These are phyloP conservation scores for Halocaridina rubra DNA, from an alignment of 2,888 invertebrate species.

Conservation along the genomic window DNA sequence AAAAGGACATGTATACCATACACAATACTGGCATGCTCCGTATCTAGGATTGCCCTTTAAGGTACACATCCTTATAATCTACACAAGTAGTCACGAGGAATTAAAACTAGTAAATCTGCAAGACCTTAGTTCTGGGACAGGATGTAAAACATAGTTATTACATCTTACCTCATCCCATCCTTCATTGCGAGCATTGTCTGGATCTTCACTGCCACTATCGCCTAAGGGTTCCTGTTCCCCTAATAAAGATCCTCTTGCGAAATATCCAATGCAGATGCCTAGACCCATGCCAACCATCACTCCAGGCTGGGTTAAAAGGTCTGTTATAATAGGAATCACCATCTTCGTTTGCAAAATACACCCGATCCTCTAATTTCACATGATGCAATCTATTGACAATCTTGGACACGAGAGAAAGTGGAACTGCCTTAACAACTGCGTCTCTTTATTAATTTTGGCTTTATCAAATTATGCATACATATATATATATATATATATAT, in stretches of 20 bases:
- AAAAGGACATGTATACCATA: no score
- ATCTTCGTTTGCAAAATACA: no score
- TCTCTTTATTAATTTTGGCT: no score
- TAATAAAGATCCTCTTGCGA: constrained; percentile 22
- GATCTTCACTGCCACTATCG: neutral
- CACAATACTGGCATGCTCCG: no score
- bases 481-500: no score
- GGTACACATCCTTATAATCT: neutral
- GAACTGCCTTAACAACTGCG: no score
- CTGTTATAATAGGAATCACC: constrained; percentile 48
- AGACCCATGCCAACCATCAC: constrained; percentile 52
- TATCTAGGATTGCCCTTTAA: neutral
- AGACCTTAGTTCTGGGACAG: neutral
- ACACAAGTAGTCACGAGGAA: neutral
- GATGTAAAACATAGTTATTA: no score
- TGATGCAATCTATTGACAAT: no score
- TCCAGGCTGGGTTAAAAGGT: constrained; percentile 38
- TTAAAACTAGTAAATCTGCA: neutral
- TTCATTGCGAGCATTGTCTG: constrained; percentile 29
- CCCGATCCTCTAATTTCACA: no score
- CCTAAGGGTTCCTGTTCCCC: neutral
- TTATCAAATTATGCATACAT: no score
- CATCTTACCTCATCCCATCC: constrained; percentile 46
- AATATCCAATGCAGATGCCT: constrained; percentile 49
- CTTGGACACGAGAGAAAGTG: no score